These are phyloP conservation scores for Hylyphantes graminicola DNA, from an alignment of 1,140 invertebrate genomes.

Conservation along the genomic window DNA sequence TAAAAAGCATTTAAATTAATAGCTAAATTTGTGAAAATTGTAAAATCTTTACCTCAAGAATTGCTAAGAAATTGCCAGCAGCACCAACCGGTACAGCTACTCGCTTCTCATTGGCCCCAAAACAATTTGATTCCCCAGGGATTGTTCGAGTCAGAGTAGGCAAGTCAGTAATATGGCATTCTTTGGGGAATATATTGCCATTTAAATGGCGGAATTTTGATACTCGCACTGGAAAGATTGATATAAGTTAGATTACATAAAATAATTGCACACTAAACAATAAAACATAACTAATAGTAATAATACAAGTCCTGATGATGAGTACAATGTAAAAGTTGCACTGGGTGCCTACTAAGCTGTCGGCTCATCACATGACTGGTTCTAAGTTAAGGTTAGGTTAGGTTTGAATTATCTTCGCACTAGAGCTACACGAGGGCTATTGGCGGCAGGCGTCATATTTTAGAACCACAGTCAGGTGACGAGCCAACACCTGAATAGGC, in stretches of 20 bases:
- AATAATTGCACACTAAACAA: not conserved
- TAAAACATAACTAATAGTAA: not conserved
- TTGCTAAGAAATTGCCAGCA: slow-evolving; percentile 87
- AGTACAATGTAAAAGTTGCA: slow-evolving; percentile 26
- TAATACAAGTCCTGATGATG: not conserved
- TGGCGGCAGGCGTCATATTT: too few relatives aligned
- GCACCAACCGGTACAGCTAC: slow-evolving; percentile 89
- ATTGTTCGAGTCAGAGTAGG: slow-evolving; percentile 90
- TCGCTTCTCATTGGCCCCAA: slow-evolving; percentile 85
- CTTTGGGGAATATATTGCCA: slow-evolving; percentile 88
- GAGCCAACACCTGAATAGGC: too few relatives aligned
- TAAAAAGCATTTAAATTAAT: not conserved
- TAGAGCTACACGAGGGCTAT: too few relatives aligned
- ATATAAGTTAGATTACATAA: not conserved
- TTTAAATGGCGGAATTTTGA: slow-evolving; percentile 94
- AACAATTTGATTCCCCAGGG: slow-evolving; percentile 92
- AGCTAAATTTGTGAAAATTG: not conserved
- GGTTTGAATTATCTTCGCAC: too few relatives aligned
- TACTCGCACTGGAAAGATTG: slow-evolving; percentile 76
- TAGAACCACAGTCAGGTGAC: too few relatives aligned
- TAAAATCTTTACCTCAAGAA: slow-evolving; percentile 76
- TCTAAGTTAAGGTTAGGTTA: too few relatives aligned
- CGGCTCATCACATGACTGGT: too few relatives aligned
- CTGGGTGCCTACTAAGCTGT: too few relatives aligned
- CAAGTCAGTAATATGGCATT: slow-evolving; percentile 91